phyloP scores from a whole-genome alignment of 2,113 vertebrate species.

The Loxodonta africana region DNA sequence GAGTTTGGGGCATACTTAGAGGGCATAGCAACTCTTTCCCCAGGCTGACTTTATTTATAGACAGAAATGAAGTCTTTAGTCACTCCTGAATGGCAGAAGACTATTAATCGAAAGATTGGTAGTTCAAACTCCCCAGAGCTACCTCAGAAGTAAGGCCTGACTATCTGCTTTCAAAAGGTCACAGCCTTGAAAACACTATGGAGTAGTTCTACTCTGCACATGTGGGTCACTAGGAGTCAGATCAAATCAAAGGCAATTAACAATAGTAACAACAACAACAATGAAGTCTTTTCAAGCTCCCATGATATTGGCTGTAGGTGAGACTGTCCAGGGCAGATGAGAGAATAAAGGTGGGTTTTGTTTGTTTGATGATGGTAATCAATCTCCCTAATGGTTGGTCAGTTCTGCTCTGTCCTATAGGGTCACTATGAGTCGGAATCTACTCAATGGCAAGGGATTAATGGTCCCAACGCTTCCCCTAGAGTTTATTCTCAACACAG shows the following conservation, averaged over 20 bases:
- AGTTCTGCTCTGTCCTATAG: no score
- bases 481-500: background rate
- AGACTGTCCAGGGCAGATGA: background rate
- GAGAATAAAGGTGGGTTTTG: background rate
- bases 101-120: background rate
- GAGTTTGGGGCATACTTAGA: slow-evolving; percentile 53
- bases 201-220: background rate
- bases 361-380: background rate
- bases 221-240: background rate
- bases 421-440: no score
- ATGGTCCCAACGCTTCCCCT: no score
- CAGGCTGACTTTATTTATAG: slow-evolving; percentile 68
- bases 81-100: background rate
- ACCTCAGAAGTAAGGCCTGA: background rate
- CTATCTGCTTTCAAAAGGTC: background rate
- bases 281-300: slow-evolving; percentile 58
- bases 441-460: no score
- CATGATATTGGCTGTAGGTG: background rate
- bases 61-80: slow-evolving; percentile 52
- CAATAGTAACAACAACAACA: background rate
- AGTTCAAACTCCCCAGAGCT: background rate
- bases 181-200: background rate
- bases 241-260: background rate
- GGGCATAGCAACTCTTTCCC: slow-evolving; percentile 39
- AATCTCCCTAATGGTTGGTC: background rate